Evolutionary conservation across 2,113 vertebrate genomes (phyloP).

Genomic region (Barnardius zonarius): DNA sequence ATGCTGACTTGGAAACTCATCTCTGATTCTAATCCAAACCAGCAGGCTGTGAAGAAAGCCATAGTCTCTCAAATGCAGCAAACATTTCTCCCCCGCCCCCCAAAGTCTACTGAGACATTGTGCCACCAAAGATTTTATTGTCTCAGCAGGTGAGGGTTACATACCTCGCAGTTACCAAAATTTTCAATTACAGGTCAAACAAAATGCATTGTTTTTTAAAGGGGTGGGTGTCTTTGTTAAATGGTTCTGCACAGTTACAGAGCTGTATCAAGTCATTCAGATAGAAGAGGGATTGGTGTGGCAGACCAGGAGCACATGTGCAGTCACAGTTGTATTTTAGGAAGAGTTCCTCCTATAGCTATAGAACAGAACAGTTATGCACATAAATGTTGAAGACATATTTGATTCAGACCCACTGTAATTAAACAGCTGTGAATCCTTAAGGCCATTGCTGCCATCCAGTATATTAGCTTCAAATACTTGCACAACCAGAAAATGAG

Average conservation of each 20-base stretch:
- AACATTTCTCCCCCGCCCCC: background rate
- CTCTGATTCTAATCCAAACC: conserved; percentile 61
- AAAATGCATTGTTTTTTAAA: background rate
- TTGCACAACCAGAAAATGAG: background rate
- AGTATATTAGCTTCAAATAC: background rate
- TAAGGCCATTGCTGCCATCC: background rate
- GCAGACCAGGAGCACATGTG: background rate
- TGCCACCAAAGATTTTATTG: conserved; percentile 28
- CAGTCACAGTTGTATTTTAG: background rate
- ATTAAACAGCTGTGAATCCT: background rate
- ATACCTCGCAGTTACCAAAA: background rate
- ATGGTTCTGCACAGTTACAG: background rate
- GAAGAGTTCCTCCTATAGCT: background rate
- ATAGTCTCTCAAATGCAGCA: conserved; percentile 1
- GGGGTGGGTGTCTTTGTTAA: background rate
- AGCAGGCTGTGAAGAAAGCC: conserved; percentile 50
- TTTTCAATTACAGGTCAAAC: background rate
- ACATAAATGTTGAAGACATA: background rate
- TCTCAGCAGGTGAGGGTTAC: background rate
- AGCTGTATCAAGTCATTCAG: background rate
- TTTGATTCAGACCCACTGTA: background rate
- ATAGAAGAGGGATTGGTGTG: background rate
- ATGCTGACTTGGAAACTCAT: conserved; percentile 34
- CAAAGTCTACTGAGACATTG: background rate
- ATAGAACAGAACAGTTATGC: background rate